Percentiles rank a stretch among this genome's conserved stretches.
phyloP scores from a whole-genome alignment of 1,140 invertebrate genomes.

The Cotesia chilonis region DNA sequence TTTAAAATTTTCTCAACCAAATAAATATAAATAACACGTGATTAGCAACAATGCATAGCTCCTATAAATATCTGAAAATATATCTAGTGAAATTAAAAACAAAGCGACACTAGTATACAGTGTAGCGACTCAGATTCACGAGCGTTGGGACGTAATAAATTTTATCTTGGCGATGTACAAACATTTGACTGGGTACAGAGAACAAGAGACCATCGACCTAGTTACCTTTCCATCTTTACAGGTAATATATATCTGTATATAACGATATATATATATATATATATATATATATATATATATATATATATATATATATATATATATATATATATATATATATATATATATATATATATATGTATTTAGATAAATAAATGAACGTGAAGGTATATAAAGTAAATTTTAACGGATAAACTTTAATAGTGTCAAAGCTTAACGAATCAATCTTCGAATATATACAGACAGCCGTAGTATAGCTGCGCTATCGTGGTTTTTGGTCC shows the following conservation, averaged over 20 bases:
- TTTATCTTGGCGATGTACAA: conserved; percentile 27
- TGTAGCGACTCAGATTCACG: neutral
- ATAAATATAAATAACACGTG: too few species aligned
- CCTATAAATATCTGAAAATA: neutral
- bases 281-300: neutral
- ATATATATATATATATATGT: conserved; percentile 1
- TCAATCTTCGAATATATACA: conserved; percentile 23
- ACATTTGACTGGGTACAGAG: conserved; percentile 27
- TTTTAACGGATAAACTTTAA: conserved; percentile 37
- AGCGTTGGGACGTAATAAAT: conserved; percentile 28
- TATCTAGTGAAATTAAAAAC: neutral
- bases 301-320: neutral
- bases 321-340: neutral
- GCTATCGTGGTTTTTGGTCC: conserved; percentile 13
- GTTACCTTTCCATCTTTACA: conserved; percentile 18
- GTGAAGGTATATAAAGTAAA: conserved; percentile 27
- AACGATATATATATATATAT: neutral
- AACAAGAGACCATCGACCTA: conserved; percentile 32
- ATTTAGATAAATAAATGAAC: too few species aligned
- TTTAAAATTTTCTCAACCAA: too few species aligned
- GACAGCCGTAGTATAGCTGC: neutral
- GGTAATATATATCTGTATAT: too few species aligned
- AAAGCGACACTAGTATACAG: neutral
- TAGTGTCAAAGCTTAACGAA: conserved; percentile 21
- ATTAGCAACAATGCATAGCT: neutral